Evolutionary conservation across 2,113 vertebrate species (phyloP), one percentile per base, ranked within the genome.

Genomic region (Clarias macrocephalus): DNA sequence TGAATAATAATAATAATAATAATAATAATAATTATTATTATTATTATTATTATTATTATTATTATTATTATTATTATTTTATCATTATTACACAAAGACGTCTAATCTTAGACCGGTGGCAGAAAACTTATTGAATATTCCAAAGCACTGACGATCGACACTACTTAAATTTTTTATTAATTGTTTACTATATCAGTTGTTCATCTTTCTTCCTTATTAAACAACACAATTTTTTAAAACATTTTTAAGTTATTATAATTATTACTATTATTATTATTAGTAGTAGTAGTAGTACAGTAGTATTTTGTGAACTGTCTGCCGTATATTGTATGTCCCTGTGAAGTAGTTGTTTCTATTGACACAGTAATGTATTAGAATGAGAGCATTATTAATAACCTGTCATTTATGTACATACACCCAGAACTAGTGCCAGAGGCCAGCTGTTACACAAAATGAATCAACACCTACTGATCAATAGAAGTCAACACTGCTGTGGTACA

Each of bases 281-380:
- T 21, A 60, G 19, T 60, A 21, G 18, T 70, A 52, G 42, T 15
- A n/a, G 42, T 48, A 48, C 42, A 48, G 48, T 48, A 48, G 48
- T 9, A 54, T 77, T 28, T 18, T 56, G 25, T 56, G 48, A 25
- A n/a, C 13, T 54, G 52, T 28, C 52, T 77, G 23, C 42, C 4
- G 5, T 25, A 48, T 3, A 60, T 18, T 60, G 57, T 60, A n/a
- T 52, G 52, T 56, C 25, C 21, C 8, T 21, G 21, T 76, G 73
- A 54, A 76, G 52, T 76, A n/a, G 23, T 2, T 77, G 75, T 77
- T 77, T 28, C 52, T 77, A 77, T 56, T 48, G 75, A 77, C 54
- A 77, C 75, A 77, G 56, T 33, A 77, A 56, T 7, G 13, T n/a
- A 76, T n/a, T 76, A 15, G 42, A 52, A 54, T 2, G 73, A 76